Percentiles rank a stretch among this genome's conserved stretches.
Conservation (phyloP, 2,797 vertebrate species). For the Heliangelus exortis region DNA sequence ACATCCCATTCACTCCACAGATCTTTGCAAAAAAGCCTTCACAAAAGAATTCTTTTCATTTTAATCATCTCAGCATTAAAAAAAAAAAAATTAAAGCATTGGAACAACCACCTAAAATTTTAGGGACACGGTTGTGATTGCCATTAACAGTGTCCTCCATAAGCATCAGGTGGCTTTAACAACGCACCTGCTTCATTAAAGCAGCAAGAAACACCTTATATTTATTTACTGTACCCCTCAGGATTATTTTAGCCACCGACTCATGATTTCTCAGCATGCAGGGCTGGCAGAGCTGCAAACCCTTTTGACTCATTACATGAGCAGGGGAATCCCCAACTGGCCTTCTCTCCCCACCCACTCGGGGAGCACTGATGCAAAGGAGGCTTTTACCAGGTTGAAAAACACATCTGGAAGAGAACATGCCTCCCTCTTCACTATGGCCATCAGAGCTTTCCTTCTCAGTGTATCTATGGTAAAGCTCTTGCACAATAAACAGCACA, state of each 20-base stretch:
- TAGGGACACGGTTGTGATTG: not conserved
- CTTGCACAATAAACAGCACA: not conserved
- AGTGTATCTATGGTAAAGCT: not conserved
- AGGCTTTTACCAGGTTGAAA: not conserved
- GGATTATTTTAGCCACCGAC: not conserved
- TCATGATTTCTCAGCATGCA: not conserved
- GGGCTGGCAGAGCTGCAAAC: constrained; percentile 9
- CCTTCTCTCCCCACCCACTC: not conserved
- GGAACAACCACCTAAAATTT: not conserved
- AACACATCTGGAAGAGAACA: not conserved
- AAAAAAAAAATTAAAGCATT: not conserved
- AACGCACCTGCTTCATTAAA: rapidly evolving
- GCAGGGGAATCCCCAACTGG: not conserved
- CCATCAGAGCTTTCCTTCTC: not conserved
- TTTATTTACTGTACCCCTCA: not conserved
- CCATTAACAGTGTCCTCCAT: rapidly evolving
- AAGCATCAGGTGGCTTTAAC: rapidly evolving
- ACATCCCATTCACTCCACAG: not conserved
- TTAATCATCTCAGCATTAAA: not conserved
- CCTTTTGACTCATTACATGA: not conserved
- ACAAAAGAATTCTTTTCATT: not conserved
- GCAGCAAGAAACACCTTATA: not conserved
- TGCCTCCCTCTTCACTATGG: not conserved
- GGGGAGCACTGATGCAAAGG: not conserved
- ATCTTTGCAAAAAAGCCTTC: not conserved